A percentile compares a stretch with the other conserved stretches of the same genome.
Evolutionary conservation across 2,113 vertebrate genomes (phyloP).

Genomic region (Ranitomeya variabilis): DNA sequence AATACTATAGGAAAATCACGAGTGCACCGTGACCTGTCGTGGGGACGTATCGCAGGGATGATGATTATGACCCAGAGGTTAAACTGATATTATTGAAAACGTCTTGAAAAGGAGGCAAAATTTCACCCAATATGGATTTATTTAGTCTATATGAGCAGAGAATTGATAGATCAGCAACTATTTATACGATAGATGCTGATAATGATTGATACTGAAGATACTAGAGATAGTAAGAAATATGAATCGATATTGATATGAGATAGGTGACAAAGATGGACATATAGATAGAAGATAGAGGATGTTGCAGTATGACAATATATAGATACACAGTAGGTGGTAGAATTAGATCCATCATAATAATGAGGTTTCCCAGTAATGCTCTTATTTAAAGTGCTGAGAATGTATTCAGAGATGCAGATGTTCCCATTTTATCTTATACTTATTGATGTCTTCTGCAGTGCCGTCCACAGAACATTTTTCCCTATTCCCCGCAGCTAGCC

Average conservation of each 20-base stretch:
- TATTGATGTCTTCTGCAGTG: background rate
- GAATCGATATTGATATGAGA: background rate
- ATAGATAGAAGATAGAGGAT: background rate
- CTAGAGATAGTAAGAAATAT: conserved; percentile 5
- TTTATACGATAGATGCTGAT: too few relatives aligned
- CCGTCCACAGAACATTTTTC: background rate
- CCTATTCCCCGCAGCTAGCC: background rate
- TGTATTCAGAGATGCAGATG: background rate
- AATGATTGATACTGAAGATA: background rate
- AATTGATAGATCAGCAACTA: background rate
- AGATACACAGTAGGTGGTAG: background rate
- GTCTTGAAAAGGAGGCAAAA: background rate
- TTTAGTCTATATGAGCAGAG: background rate
- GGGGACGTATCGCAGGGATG: background rate
- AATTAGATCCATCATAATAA: background rate
- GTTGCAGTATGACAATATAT: background rate
- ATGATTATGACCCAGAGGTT: too few relatives aligned
- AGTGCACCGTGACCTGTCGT: background rate
- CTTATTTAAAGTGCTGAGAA: background rate
- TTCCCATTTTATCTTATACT: background rate
- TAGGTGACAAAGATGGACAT: background rate
- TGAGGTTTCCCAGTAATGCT: background rate
- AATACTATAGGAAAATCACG: background rate
- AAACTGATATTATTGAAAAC: background rate
- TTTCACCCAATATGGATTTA: background rate